Conservation (phyloP, 2,888 invertebrate genomes). For the Spicauda simplicius region DNA sequence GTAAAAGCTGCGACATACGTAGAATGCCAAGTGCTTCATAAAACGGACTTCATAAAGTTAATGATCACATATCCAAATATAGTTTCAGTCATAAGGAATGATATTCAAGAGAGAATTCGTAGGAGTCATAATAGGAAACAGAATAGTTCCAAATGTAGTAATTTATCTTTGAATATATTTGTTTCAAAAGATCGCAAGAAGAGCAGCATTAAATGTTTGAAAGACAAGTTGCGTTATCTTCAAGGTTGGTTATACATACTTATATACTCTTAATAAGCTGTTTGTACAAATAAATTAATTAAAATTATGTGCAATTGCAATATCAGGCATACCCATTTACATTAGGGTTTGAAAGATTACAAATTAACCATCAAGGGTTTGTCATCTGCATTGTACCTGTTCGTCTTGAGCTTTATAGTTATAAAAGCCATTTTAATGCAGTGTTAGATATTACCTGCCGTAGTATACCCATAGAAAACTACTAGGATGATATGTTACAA, state of each 20-base stretch:
- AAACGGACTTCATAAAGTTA: constrained; percentile 75
- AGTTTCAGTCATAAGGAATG: constrained; percentile 59
- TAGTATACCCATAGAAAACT: too few species aligned
- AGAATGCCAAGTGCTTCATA: constrained; percentile 81
- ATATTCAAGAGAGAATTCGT: constrained; percentile 63
- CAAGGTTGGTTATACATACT: too few species aligned
- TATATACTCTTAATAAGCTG: too few species aligned
- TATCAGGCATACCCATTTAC: too few species aligned
- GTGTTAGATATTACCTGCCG: too few species aligned
- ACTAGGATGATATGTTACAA: too few species aligned
- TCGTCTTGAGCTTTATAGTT: too few species aligned
- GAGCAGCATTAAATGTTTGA: constrained; percentile 79
- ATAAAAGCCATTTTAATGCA: too few species aligned
- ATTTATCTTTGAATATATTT: constrained; percentile 70
- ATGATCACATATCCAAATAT: constrained; percentile 79
- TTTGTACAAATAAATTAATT: constrained; percentile 13
- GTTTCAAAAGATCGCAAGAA: constrained; percentile 75
- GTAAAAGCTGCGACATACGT: constrained; percentile 82
- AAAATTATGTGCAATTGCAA: too few species aligned
- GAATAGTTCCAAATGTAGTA: constrained; percentile 47
- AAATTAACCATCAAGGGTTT: too few species aligned
- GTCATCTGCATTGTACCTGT: too few species aligned
- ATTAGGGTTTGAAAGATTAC: too few species aligned
- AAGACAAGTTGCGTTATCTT: constrained; percentile 73
- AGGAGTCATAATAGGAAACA: constrained; percentile 58